phyloP scores from a whole-genome alignment of 2,888 invertebrate genomes.

The Capitulum mitella region DNA sequence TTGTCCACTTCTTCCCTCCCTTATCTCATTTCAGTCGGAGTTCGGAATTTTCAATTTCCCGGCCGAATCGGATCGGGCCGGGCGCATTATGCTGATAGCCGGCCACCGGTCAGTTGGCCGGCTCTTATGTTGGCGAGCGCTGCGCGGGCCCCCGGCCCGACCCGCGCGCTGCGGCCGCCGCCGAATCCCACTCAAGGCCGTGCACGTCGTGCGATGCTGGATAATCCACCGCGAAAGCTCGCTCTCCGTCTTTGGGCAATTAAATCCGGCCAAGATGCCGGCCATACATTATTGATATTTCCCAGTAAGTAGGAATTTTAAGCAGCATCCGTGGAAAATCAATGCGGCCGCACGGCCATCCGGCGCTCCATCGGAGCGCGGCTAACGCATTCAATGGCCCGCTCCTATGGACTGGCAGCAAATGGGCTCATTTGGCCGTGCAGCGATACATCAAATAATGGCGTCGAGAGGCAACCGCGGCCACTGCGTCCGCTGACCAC shows the following conservation, averaged over 20 bases:
- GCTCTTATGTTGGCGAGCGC: background rate
- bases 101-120: constrained; percentile 11
- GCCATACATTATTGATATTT: constrained; percentile 22
- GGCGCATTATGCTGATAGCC: background rate
- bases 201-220: background rate
- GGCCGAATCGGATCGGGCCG: background rate
- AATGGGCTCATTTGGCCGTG: constrained; percentile 6
- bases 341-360: background rate
- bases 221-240: background rate
- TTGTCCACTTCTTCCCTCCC: constrained; percentile 22
- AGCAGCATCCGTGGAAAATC: constrained; percentile 6
- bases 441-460: constrained; percentile 34
- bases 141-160: background rate
- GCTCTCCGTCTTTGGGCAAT: background rate
- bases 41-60: constrained; percentile 19
- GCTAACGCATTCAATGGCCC: background rate
- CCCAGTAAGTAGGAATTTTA: constrained; percentile 12
- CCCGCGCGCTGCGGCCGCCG: background rate
- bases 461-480: background rate
- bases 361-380: background rate
- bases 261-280: background rate
- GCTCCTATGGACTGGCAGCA: background rate
- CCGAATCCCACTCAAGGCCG: background rate
- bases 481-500: background rate
- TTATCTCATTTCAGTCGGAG: constrained; percentile 4